Conservation (phyloP, 2,797 vertebrate genomes). For the Enteromius fasciolatus region DNA sequence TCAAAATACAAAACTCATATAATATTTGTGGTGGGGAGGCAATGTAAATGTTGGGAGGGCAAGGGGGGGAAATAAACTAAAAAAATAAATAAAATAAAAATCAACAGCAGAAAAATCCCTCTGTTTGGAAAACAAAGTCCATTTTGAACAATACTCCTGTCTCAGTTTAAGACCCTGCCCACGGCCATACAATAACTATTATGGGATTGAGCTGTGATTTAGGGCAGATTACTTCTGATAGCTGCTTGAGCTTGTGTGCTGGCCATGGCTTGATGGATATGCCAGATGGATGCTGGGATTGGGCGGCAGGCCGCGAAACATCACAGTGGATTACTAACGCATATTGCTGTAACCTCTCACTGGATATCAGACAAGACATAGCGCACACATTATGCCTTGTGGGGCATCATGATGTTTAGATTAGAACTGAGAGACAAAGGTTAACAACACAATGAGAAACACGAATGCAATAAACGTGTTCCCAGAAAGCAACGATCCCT, state of each 20-base stretch:
- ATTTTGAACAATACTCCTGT: slow-evolving; percentile 26
- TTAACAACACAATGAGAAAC: not conserved
- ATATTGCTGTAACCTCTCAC: not conserved
- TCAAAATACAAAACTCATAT: not conserved
- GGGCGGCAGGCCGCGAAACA: slow-evolving; percentile 60
- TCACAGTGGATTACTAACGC: slow-evolving; percentile 52
- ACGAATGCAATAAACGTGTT: not conserved
- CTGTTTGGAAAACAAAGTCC: not conserved
- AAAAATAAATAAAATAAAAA: not conserved
- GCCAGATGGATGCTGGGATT: slow-evolving; percentile 72
- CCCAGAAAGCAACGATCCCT: slow-evolving; percentile 3
- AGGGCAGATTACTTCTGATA: slow-evolving; percentile 76
- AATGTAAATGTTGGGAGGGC: not conserved
- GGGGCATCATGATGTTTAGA: not conserved
- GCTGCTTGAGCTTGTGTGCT: slow-evolving; percentile 65
- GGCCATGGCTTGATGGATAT: slow-evolving; percentile 66
- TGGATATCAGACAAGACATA: not conserved
- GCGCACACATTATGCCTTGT: not conserved
- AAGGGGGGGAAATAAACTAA: not conserved
- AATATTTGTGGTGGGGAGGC: not conserved
- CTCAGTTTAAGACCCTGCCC: slow-evolving; percentile 62
- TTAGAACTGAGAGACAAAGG: not conserved
- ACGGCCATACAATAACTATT: slow-evolving; percentile 69
- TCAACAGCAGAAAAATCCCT: too few relatives aligned
- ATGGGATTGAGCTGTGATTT: slow-evolving; percentile 73